A percentile compares a stretch with the other conserved stretches of the same genome.
phyloP scores from a whole-genome alignment of 1,140 invertebrate species.

The Tetramorium parvispinum region DNA sequence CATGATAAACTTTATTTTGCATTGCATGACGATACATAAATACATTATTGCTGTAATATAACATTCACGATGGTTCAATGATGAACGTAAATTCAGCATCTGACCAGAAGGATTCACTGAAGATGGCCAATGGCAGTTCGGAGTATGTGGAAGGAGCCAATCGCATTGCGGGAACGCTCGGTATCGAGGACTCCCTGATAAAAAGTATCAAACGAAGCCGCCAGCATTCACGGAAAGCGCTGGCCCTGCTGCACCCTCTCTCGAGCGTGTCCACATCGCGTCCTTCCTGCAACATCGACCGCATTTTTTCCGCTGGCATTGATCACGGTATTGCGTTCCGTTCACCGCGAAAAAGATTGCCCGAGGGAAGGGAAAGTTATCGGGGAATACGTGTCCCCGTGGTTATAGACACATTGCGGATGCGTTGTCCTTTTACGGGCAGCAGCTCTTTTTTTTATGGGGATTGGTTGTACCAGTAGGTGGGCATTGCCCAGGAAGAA shows the following conservation, averaged over 20 bases:
- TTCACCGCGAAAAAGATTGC: constrained; percentile 68
- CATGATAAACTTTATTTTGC: neutral
- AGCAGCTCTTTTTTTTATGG: constrained; percentile 1
- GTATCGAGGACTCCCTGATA: constrained; percentile 75
- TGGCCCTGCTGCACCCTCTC: constrained; percentile 72
- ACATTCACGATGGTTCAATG: neutral
- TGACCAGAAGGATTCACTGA: neutral
- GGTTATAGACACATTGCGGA: constrained; percentile 43
- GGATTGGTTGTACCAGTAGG: neutral
- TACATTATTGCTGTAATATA: neutral
- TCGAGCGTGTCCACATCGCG: constrained; percentile 70
- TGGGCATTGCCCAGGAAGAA: constrained; percentile 29
- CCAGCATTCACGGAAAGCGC: constrained; percentile 76
- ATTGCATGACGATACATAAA: neutral
- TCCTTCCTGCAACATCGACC: constrained; percentile 75
- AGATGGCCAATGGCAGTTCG: constrained; percentile 70
- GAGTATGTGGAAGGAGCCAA: constrained; percentile 72
- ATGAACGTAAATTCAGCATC: neutral
- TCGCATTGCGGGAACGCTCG: constrained; percentile 70
- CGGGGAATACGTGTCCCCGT: constrained; percentile 27
- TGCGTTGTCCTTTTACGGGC: constrained; percentile 47
- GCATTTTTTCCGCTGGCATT: constrained; percentile 71
- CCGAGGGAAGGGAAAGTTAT: constrained; percentile 63
- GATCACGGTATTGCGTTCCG: constrained; percentile 56
- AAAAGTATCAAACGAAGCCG: constrained; percentile 81